Base-by-base conservation (phyloP, 2,797 vertebrate species). In the Coracias cyanogaster region DNA sequence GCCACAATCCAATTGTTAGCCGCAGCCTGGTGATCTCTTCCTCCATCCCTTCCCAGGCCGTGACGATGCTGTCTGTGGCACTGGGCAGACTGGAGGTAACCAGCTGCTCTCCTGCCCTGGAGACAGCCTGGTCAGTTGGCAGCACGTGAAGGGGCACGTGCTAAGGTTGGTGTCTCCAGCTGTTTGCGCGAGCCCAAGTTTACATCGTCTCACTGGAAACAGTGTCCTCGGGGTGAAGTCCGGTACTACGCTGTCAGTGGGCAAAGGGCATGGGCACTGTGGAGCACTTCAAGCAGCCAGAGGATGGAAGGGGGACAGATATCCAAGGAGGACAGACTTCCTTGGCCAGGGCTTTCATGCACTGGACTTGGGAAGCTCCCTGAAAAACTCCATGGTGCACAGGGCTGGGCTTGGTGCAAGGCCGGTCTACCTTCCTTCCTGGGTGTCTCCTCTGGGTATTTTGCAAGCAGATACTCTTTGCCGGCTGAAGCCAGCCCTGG, bases 51-150 rank as follows among this genome's bases (percentile, higher is more conserved):
- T 73, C 73, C 51, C 1, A 1, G 62, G 58, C 73, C 13, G 0
- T 10, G 66, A 20, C 0, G 0, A 28, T 74, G 57, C 65, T 1
- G 0, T 33, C 0, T 11, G 29, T 15, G 10, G 45, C 3, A 0
- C 4, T 17, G 46, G 66, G 54, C 19, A 13, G 58, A 57, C 1
- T 62, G 55, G 71, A 29, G 45, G 31, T 77, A 70, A 37, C 57
- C 70, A 31, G 29, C 29, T 7, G 0, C 29, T 52, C 41, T 11
- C 12, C 26, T 0, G 10, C 57, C 26, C 45, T 4, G 6, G 58
- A 73, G 39, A 72, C 16, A 72, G 33, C 41, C 64, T 0, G 2
- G 46, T 19, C 29, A 17, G 78, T 2, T 73, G 45, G 58, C 73
- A 74, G 54, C 60, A 70, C 2, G 0, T 0, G 13, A 48, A 62